Percentiles rank a stretch among this genome's conserved stretches.
Evolutionary conservation across 1,140 invertebrate genomes (phyloP).

Genomic region (Harpegnathos saltator): DNA sequence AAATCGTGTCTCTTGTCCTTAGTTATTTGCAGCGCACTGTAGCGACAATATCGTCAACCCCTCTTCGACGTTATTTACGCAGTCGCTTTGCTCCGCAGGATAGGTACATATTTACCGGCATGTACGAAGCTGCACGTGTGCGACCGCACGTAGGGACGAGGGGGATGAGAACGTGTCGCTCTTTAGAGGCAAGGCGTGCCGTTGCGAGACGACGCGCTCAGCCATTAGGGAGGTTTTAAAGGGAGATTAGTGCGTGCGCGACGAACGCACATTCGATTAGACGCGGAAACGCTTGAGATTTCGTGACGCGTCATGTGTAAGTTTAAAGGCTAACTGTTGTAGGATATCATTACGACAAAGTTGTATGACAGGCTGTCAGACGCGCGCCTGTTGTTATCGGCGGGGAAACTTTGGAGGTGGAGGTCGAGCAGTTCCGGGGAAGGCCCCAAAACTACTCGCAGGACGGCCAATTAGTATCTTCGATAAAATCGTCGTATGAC

Average conservation of each 20-base stretch:
- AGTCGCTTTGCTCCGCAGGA: constrained; percentile 16
- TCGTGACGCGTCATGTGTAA: not conserved
- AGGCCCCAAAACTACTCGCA: not conserved
- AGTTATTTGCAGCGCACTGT: constrained; percentile 44
- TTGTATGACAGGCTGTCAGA: not conserved
- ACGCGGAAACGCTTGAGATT: constrained; percentile 27
- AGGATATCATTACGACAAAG: not conserved
- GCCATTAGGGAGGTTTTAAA: constrained; percentile 49
- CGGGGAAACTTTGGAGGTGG: not conserved
- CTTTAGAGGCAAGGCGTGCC: constrained; percentile 32
- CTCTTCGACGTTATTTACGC: constrained; percentile 52
- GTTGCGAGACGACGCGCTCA: constrained; percentile 6
- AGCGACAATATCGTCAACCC: constrained; percentile 40
- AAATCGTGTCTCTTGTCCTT: constrained; percentile 52
- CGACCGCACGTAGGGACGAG: not conserved
- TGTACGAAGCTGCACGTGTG: constrained; percentile 31
- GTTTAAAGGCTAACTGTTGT: not conserved
- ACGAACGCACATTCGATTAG: constrained; percentile 45
- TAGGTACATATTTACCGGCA: constrained; percentile 51
- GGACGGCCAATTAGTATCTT: not conserved
- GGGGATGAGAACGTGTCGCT: constrained; percentile 21
- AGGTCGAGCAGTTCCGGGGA: not conserved
- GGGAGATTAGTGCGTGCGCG: constrained; percentile 38
- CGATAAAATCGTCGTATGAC: not conserved
- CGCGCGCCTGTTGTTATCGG: constrained; percentile 9